Evolutionary conservation across 2,113 vertebrate species (phyloP).

Genomic region (Oostethus manadensis): DNA sequence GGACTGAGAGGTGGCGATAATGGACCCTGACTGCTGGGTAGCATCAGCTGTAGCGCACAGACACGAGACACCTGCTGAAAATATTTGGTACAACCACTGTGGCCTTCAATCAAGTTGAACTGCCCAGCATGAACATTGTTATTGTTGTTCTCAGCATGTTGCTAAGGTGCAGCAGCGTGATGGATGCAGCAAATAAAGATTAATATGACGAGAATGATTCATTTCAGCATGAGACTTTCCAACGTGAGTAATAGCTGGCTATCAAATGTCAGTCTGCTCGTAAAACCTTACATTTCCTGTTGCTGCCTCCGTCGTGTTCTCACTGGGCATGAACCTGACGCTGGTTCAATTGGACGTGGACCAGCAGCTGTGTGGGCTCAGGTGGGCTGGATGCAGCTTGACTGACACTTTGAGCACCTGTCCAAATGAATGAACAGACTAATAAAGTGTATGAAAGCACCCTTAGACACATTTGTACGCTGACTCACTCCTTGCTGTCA

Average conservation of each 20-base stretch:
- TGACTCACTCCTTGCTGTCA: conserved; percentile 9
- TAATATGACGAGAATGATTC: conserved; percentile 23
- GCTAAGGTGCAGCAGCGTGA: neutral
- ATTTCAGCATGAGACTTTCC: conserved; percentile 18
- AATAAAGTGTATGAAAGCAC: conserved; percentile 8
- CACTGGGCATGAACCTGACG: conserved; percentile 18
- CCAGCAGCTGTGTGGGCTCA: conserved; percentile 25
- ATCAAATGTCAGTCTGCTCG: conserved; percentile 30
- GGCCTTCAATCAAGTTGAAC: too few relatives aligned
- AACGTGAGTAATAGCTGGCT: conserved; percentile 24
- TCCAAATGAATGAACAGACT: conserved; percentile 18
- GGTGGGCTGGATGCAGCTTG: conserved; percentile 8
- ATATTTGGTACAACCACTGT: too few relatives aligned
- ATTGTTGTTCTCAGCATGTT: conserved; percentile 20
- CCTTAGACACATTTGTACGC: neutral
- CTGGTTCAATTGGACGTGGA: conserved; percentile 26
- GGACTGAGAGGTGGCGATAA: too few relatives aligned
- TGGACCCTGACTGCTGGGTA: too few relatives aligned
- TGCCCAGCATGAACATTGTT: neutral
- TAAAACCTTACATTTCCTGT: conserved; percentile 47
- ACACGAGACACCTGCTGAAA: too few relatives aligned
- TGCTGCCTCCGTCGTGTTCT: conserved; percentile 32
- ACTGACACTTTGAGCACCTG: conserved; percentile 38
- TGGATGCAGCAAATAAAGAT: conserved; percentile 10
- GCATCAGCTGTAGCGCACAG: too few relatives aligned